Percentiles rank a stretch among this genome's conserved stretches.
Conservation (phyloP, 2,113 vertebrate genomes). For the Chauna torquata region DNA sequence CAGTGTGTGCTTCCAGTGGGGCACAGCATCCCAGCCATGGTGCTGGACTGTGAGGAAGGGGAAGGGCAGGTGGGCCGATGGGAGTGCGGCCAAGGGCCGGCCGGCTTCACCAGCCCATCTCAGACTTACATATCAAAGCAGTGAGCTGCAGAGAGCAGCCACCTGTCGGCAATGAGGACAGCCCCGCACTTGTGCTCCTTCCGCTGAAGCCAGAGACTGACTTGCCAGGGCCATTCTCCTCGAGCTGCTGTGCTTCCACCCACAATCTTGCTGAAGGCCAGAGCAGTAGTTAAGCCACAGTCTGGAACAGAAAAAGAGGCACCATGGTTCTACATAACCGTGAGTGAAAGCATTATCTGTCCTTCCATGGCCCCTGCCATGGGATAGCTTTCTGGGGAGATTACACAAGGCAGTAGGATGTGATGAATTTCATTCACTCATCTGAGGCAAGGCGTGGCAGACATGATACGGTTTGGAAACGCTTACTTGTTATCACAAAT, state of each 20-base stretch:
- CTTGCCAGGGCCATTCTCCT: slow-evolving; percentile 96
- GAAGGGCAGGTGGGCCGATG: background rate
- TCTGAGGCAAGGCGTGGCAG: background rate
- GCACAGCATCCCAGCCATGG: background rate
- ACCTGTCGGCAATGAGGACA: slow-evolving; percentile 87
- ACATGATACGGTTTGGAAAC: background rate
- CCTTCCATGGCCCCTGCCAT: background rate
- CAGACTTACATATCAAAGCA: slow-evolving; percentile 86
- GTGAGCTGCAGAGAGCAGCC: slow-evolving; percentile 93
- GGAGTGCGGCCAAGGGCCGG: background rate
- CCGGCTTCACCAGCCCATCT: background rate
- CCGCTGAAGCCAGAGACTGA: slow-evolving; percentile 86
- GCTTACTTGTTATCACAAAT: background rate
- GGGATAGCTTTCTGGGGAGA: too few species aligned
- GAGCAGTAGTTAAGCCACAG: slow-evolving; percentile 80
- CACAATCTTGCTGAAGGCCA: slow-evolving; percentile 84
- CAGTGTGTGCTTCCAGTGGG: background rate
- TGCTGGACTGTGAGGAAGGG: rapidly evolving
- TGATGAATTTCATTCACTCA: background rate
- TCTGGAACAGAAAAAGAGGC: slow-evolving; percentile 71
- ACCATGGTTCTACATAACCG: rapidly evolving
- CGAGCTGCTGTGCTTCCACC: slow-evolving; percentile 82
- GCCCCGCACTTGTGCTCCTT: slow-evolving; percentile 90
- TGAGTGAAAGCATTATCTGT: background rate
- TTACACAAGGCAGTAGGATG: background rate